Conservation (phyloP, 2,888 invertebrate species). For the Caradrina clavipalpis region DNA sequence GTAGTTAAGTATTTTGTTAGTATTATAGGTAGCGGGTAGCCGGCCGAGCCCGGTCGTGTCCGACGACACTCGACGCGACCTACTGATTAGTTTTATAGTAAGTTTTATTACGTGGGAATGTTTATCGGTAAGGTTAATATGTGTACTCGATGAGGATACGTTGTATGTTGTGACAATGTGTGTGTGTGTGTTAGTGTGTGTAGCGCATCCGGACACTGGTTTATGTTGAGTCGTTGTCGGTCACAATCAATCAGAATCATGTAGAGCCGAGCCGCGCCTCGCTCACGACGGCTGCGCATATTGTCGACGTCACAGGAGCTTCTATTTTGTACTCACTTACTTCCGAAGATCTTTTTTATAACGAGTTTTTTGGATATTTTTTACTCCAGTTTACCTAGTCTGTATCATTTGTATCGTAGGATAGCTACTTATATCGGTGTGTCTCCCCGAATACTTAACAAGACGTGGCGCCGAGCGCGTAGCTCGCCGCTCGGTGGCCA, state of each 20-base stretch:
- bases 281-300: conserved; percentile 3
- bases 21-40: conserved; percentile 43
- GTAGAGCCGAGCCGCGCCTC: neutral
- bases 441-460: conserved; percentile 2
- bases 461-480: neutral
- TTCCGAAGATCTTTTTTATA: conserved; percentile 71
- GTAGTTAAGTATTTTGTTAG: conserved; percentile 50
- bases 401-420: conserved; percentile 65
- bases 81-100: conserved; percentile 56
- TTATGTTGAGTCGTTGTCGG: conserved; percentile 6
- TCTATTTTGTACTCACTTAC: conserved; percentile 60
- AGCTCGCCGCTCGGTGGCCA: neutral
- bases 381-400: conserved; percentile 75
- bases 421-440: conserved; percentile 18
- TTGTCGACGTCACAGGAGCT: conserved; percentile 57
- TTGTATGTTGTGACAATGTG: conserved; percentile 48
- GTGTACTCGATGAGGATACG: conserved; percentile 48
- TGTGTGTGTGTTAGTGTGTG: conserved; percentile 33
- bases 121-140: conserved; percentile 65
- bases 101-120: conserved; percentile 67
- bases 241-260: conserved; percentile 28
- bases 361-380: conserved; percentile 71
- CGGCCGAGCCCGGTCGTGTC: neutral
- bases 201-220: conserved; percentile 15
- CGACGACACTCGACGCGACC: conserved; percentile 17